Conservation (phyloP, 2,888 invertebrate genomes). For the Tanypteryx hageni region DNA sequence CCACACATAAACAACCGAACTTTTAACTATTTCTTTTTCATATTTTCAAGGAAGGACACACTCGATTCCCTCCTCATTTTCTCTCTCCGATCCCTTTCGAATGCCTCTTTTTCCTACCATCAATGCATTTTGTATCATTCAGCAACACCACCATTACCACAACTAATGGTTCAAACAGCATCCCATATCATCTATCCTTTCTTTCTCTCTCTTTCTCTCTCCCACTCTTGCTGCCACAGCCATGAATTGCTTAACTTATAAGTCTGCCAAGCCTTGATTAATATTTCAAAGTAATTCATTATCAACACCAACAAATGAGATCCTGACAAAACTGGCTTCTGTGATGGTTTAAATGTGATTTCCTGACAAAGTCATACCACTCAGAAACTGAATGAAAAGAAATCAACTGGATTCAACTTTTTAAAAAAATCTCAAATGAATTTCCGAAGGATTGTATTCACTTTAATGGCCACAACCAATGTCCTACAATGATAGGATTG, state of each 20-base stretch:
- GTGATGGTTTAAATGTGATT: neutral
- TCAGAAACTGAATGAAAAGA: neutral
- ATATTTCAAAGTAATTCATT: slow-evolving; percentile 27
- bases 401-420: neutral
- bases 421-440: neutral
- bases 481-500: slow-evolving; percentile 42
- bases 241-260: slow-evolving; percentile 7
- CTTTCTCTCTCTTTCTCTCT: slow-evolving; percentile 41
- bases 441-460: neutral
- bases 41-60: slow-evolving; percentile 33
- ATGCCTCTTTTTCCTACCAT: slow-evolving; percentile 33
- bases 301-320: neutral
- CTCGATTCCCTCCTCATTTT: slow-evolving; percentile 7
- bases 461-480: slow-evolving; percentile 4
- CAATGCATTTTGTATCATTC: slow-evolving; percentile 30
- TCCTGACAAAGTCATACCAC: neutral
- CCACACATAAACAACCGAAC: slow-evolving; percentile 53
- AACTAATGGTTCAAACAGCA: slow-evolving; percentile 34
- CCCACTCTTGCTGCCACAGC: slow-evolving; percentile 28
- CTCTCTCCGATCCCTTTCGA: slow-evolving; percentile 48
- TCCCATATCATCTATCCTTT: slow-evolving; percentile 14
- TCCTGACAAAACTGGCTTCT: slow-evolving; percentile 11
- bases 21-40: slow-evolving; percentile 42
- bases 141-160: slow-evolving; percentile 53
- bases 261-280: slow-evolving; percentile 43